Evolutionary conservation across 2,113 vertebrate genomes (phyloP), one percentile per base, ranked within the genome.

Genomic region (Caretta caretta): DNA sequence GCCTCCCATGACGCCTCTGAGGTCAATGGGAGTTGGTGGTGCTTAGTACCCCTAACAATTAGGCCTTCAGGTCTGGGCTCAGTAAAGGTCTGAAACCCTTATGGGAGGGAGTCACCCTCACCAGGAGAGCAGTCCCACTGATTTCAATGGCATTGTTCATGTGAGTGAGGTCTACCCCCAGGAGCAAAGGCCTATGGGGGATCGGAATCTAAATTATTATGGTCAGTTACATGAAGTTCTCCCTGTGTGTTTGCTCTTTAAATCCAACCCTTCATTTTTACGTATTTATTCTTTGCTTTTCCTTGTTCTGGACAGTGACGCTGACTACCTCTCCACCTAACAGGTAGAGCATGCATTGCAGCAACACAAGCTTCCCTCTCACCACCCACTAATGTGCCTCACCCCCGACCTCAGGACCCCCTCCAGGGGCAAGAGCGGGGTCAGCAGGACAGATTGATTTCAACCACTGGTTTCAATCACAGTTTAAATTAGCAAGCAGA

Each of bases 141-240:
- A 75, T 42, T 75, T 75, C 69, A 42, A 5, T 19, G n/a, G 69
- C 35, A n/a, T 5, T 75, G 38, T 6, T 75, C 89, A 84, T 5
- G 93, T 82, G 72, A 57, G 3, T 1, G 93, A 95, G 9, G 91
- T 59, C 57, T 97, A 95, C 93, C 95, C 97, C 91, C 84, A 65
- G 87, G 59, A 50, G 12, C 84, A 95, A 94, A 94, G 84, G 51
- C 17, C 5, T 75, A 38, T 42, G n/a, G 8, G 20, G n/a, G 69
- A 75, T 65, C 8, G 10, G 69, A 42, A 20, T 75, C 69, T 38
- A 75, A 42, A 75, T 75, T 8, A 42, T 38, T 38, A 38, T 35
- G 10, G 22, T 42, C 69, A 24, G 35, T 42, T 42, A 75, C 69
- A 75, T 10, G 69, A 42, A 10, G 14, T 38, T 42, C 17, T 42